Evolutionary conservation across 2,113 vertebrate genomes (phyloP), one percentile per base, ranked within the genome.

Genomic region (Antechinus flavipes): DNA sequence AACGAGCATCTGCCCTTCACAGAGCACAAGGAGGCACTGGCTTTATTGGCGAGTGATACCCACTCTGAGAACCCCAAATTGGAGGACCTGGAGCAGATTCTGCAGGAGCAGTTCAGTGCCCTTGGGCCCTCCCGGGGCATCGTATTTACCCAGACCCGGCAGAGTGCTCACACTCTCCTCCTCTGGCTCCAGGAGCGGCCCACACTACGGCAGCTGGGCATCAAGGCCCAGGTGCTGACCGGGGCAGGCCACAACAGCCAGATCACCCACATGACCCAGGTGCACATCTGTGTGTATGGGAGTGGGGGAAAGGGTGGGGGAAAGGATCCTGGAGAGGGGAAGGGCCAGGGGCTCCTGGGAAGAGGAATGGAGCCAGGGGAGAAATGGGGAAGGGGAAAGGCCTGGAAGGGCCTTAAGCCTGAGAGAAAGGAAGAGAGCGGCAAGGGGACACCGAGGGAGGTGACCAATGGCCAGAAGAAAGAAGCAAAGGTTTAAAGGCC

Each of bases 201-300:
- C 0, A 0, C 42, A 0, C 98, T 99, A 58, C 1, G 26, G 0
- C 23, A 24, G 0, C 94, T 98, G 0, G 97, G 98, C 90, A 97
- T 99, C 97, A 98, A 97, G 22, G 98, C 99, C 0, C 98, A 98
- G 0, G 91, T 99, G 91, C 94, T 99, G 58, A 99, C 94, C 0
- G 99, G 99, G 0, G 96, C 99, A 0, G 99, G 99, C 12, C 97
- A 84, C 97, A 98, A 97, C 96, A 99, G 96, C 93, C 99, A 99
- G 97, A 96, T 25, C 93, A 96, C 90, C 91, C 98, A 98, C 97
- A 99, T 99, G 99, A 99, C 99, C 0, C 99, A 99, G 99, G 99
- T 99, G 97, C 93, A 95, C 54, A 26, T 23, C 93, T 50, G 12
- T n/a, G 84, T 90, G 42, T 27, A 22, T 27, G 30, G 35, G 27